Conservation (phyloP, 2,113 vertebrate genomes). For the Asarcornis scutulata region DNA sequence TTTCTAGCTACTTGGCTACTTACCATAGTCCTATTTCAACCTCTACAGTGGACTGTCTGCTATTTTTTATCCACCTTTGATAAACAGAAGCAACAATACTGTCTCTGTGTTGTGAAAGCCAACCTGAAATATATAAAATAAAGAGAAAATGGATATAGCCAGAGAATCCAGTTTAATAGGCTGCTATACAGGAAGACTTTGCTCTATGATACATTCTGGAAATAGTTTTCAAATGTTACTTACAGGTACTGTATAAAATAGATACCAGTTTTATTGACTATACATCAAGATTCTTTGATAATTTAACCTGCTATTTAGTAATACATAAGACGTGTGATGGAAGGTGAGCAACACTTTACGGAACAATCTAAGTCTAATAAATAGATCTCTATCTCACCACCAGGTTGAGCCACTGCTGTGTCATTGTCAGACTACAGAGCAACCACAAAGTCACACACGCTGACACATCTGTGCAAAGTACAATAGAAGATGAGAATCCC, state of each 20-base stretch:
- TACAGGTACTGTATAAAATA: slow-evolving; percentile 75
- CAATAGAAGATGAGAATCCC: slow-evolving; percentile 48
- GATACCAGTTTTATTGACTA: slow-evolving; percentile 73
- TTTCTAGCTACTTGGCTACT: background rate
- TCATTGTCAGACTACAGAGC: slow-evolving; percentile 58
- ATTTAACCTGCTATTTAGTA: slow-evolving; percentile 53
- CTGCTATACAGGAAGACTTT: slow-evolving; percentile 70
- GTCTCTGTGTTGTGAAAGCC: slow-evolving; percentile 7
- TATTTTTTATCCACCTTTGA: slow-evolving; percentile 12
- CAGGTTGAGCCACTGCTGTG: slow-evolving; percentile 55
- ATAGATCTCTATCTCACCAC: slow-evolving; percentile 48
- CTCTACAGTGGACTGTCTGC: background rate
- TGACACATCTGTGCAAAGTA: background rate
- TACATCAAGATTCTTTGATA: slow-evolving; percentile 49
- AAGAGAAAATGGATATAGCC: slow-evolving; percentile 41
- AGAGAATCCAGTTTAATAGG: slow-evolving; percentile 68
- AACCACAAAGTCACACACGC: slow-evolving; percentile 54
- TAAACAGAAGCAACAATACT: background rate
- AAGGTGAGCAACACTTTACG: slow-evolving; percentile 50
- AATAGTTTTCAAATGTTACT: slow-evolving; percentile 67
- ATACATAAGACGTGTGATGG: slow-evolving; percentile 44
- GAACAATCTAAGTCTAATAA: slow-evolving; percentile 55
- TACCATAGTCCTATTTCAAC: background rate
- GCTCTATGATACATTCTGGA: slow-evolving; percentile 70
- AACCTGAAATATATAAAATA: slow-evolving; percentile 17